phyloP scores from a whole-genome alignment of 2,888 invertebrate species.

The Netelia virgata region DNA sequence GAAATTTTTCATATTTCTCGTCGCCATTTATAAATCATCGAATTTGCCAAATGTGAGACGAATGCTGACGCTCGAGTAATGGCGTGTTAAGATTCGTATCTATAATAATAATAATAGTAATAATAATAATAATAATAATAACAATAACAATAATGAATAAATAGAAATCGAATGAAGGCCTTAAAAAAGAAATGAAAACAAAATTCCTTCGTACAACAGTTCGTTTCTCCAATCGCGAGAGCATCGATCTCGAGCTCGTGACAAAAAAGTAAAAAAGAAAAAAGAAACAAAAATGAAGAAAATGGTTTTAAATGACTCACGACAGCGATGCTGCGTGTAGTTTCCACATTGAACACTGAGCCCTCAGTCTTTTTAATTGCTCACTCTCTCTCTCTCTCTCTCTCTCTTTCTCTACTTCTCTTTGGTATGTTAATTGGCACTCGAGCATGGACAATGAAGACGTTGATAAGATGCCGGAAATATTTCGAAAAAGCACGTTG shows the following conservation, averaged over 20 bases:
- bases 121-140: neutral
- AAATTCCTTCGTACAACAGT: slow-evolving; percentile 39
- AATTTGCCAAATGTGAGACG: slow-evolving; percentile 21
- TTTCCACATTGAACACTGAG: slow-evolving; percentile 57
- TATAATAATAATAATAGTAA: neutral
- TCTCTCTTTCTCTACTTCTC: slow-evolving; percentile 55
- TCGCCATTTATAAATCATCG: neutral
- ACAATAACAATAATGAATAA: neutral
- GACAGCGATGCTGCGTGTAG: slow-evolving; percentile 11
- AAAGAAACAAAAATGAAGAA: slow-evolving; percentile 13
- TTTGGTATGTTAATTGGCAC: slow-evolving; percentile 69
- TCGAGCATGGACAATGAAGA: slow-evolving; percentile 59
- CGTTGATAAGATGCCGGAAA: slow-evolving; percentile 56
- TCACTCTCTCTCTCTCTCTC: slow-evolving; percentile 45
- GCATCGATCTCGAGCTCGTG: slow-evolving; percentile 28
- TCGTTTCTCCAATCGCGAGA: slow-evolving; percentile 16
- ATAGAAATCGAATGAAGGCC: slow-evolving; percentile 44
- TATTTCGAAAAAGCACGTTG: slow-evolving; percentile 23
- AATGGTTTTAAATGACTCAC: slow-evolving; percentile 15
- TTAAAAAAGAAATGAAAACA: slow-evolving; percentile 52
- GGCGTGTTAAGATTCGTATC: slow-evolving; percentile 32
- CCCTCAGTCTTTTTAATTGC: slow-evolving; percentile 66
- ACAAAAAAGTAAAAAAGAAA: slow-evolving; percentile 16
- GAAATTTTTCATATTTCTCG: neutral
- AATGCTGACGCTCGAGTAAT: slow-evolving; percentile 35